A percentile compares a stretch with the other conserved stretches of the same genome.
phyloP scores from a whole-genome alignment of 2,888 invertebrate genomes.

The Synergus laeviventris region DNA sequence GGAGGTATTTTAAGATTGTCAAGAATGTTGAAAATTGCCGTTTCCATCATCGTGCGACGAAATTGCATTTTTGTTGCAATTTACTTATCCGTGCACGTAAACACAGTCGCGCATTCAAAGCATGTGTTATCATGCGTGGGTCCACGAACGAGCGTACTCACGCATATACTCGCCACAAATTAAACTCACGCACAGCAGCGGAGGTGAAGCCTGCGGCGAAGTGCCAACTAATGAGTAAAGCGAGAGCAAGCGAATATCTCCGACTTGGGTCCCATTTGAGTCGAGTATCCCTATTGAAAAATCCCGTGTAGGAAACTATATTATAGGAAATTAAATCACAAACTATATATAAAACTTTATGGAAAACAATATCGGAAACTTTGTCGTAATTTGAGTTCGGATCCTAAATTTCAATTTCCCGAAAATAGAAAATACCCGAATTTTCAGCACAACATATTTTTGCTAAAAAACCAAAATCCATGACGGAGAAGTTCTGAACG shows the following conservation, averaged over 20 bases:
- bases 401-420: no score
- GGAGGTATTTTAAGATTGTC: slow-evolving; percentile 15
- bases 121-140: slow-evolving; percentile 49
- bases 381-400: no score
- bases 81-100: background rate
- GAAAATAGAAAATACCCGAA: no score
- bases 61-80: slow-evolving; percentile 9
- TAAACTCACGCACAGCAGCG: slow-evolving; percentile 71
- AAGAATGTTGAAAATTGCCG: slow-evolving; percentile 23
- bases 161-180: slow-evolving; percentile 65
- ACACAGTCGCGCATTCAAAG: background rate
- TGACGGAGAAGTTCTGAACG: no score
- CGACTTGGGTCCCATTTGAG: slow-evolving; percentile 45
- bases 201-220: slow-evolving; percentile 66
- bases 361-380: no score
- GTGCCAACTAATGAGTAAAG: slow-evolving; percentile 73
- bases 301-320: no score
- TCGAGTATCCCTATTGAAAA: background rate
- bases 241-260: slow-evolving; percentile 57
- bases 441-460: no score
- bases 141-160: slow-evolving; percentile 62
- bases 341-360: no score
- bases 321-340: no score
- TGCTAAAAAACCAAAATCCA: no score
- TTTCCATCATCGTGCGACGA: slow-evolving; percentile 20